Evolutionary conservation across 2,888 invertebrate genomes (phyloP), one percentile per base, ranked within the genome.

Genomic region (Acrocera orbiculus): DNA sequence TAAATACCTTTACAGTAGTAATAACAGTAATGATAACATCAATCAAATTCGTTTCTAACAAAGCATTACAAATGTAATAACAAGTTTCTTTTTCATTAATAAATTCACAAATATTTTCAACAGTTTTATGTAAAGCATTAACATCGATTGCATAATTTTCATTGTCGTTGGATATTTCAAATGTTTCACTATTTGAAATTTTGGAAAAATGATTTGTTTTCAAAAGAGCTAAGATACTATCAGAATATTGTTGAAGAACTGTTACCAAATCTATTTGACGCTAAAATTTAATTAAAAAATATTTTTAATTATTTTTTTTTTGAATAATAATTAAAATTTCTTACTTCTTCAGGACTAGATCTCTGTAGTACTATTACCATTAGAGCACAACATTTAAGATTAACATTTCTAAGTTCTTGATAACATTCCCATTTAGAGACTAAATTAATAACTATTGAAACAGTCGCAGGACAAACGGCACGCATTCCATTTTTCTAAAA

Each of bases 391-490:
- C 69, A 69, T 46, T 64, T 62, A 8, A 70, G 51, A 4, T 65
- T 63, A 16, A 63, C 53, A 32, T 52, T 47, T 27, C 65, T 61
- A 19, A 68, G 47, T 17, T 51, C 49, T 40, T 47, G 46, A 22
- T 56, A 45, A 19, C 55, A 53, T 41, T 63, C 63, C 47, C 58
- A 56, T 34, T 53, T 52, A 35, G 61, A 53, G 29, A 70, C 54
- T n/a, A 68, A 58, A 43, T 58, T 59, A 47, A 67, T 61, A 31
- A 71, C 51, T 35, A 70, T 59, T 39, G 68, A 67, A 32, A 70
- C 61, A 9, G 70, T 71, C 14, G 71, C 70, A 11, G 71, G 71
- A 43, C 68, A 70, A 40, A 71, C 67, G 28, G 69, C 68, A 41
- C 65, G 61, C 51, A 69, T 56, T 26, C 70, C 70, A 62, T 72